These are phyloP conservation scores for Blennius ocellaris DNA, from an alignment of 2,113 vertebrate species.

Conservation along the genomic window DNA sequence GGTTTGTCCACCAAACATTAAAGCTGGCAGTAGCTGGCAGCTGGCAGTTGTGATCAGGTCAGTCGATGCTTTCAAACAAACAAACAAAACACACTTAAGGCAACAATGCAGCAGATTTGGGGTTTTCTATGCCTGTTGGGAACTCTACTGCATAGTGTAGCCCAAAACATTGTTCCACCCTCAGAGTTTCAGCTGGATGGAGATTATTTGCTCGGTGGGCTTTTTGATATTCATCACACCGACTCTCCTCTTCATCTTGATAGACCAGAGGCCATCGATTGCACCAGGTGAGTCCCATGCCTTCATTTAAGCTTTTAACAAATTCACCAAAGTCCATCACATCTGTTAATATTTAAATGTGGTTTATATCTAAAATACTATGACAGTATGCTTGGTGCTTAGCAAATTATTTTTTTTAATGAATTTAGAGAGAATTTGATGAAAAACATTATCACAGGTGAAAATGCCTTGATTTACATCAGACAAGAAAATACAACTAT, in stretches of 20 bases:
- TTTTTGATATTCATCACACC: slow-evolving; percentile 68
- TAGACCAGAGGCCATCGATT: slow-evolving; percentile 64
- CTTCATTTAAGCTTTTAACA: too few species aligned
- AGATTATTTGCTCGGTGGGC: slow-evolving; percentile 76
- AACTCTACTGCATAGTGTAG: not conserved
- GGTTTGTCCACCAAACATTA: slow-evolving; percentile 8
- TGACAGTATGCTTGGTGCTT: too few species aligned
- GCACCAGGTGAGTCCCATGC: slow-evolving; percentile 66
- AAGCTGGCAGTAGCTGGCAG: not conserved
- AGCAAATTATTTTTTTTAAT: too few species aligned
- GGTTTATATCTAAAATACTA: too few species aligned
- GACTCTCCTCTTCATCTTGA: not conserved
- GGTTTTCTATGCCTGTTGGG: slow-evolving; percentile 38
- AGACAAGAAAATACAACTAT: too few species aligned
- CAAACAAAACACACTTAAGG: too few species aligned
- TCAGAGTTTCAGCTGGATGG: slow-evolving; percentile 73
- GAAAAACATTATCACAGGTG: too few species aligned
- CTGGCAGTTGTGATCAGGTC: slow-evolving; percentile 13
- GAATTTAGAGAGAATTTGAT: too few species aligned
- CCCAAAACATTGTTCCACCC: not conserved
- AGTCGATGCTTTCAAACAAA: too few species aligned
- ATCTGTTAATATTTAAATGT: too few species aligned
- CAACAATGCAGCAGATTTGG: not conserved
- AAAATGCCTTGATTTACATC: too few species aligned
- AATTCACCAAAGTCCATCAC: too few species aligned